Evolutionary conservation across 2,888 invertebrate genomes (phyloP), one percentile per base, ranked within the genome.

Genomic region (Acanthoscelides obtectus): DNA sequence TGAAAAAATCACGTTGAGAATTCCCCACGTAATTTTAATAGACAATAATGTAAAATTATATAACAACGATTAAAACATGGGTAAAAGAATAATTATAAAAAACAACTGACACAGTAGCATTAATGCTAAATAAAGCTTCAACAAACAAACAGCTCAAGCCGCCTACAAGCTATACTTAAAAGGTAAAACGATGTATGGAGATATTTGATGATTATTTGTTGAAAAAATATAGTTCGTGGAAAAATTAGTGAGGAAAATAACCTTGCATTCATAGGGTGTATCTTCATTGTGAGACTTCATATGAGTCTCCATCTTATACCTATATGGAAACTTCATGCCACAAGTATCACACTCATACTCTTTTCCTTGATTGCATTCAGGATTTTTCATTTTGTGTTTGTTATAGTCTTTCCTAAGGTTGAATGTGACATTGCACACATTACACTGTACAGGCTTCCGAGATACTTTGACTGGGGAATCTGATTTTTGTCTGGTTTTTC

Each of bases 211-310:
- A n/a, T n/a, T n/a, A n/a, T n/a, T n/a, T n/a, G n/a, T n/a, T n/a
- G n/a, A n/a, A n/a, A n/a, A n/a, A n/a, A n/a, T n/a, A n/a, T n/a
- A 45, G 1, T 12, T 12, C 45, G 5, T 45, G 6, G 45, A 45
- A 45, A 12, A 3, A 45, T 12, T 45, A 45, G 17, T n/a, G n/a
- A 45, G 5, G 1, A 45, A 6, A 45, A 4, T 45, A 12, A 74
- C 68, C 70, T 75, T 74, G 71, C 76, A 76, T 68, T 75, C 72
- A 67, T 74, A 72, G 20, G 73, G 73, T 20, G 69, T 68, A 21
- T 73, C 73, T 70, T 76, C 75, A 63, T 73, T 74, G 67, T 74
- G 76, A 2, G 71, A 67, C 27, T 71, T 69, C 66, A 73, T 71
- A 68, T 76, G 75, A n/a, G 71, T 20, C 68, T 72, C 74, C 70